phyloP scores from a whole-genome alignment of 2,113 vertebrate species.

The Austrofundulus limnaeus region DNA sequence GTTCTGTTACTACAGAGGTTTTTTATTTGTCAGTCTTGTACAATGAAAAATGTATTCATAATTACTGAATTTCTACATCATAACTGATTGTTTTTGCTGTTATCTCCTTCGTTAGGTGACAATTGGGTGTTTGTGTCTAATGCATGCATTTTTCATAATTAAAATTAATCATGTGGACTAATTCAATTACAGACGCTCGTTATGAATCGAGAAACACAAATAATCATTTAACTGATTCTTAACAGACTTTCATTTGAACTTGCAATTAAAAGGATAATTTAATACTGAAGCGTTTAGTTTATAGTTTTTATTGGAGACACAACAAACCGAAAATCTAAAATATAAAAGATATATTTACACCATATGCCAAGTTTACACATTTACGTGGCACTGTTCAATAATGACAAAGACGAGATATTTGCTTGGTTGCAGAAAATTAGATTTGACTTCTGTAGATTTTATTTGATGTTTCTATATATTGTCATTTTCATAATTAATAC shows the following conservation, averaged over 20 bases:
- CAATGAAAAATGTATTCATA: constrained; percentile 26
- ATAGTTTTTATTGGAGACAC: neutral
- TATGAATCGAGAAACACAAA: constrained; percentile 50
- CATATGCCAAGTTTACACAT: no score
- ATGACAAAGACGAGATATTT: neutral
- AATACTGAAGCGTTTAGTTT: constrained; percentile 8
- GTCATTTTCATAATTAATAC: neutral
- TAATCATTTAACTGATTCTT: constrained; percentile 23
- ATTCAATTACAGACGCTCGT: constrained; percentile 42
- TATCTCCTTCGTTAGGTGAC: constrained; percentile 21
- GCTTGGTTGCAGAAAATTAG: neutral
- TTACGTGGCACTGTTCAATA: no score
- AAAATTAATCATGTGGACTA: constrained; percentile 27
- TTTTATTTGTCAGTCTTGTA: constrained; percentile 2
- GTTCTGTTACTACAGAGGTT: neutral
- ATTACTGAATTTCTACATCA: constrained; percentile 17
- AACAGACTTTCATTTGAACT: constrained; percentile 39
- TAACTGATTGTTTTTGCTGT: constrained; percentile 44
- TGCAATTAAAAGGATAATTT: constrained; percentile 30
- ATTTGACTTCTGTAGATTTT: constrained; percentile 13
- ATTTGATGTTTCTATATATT: neutral
- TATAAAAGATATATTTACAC: no score
- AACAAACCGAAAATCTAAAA: neutral
- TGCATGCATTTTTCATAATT: constrained; percentile 14
- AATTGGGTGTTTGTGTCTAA: constrained; percentile 33